phyloP scores from a whole-genome alignment of 2,888 invertebrate genomes.

The Helobdella robusta region DNA sequence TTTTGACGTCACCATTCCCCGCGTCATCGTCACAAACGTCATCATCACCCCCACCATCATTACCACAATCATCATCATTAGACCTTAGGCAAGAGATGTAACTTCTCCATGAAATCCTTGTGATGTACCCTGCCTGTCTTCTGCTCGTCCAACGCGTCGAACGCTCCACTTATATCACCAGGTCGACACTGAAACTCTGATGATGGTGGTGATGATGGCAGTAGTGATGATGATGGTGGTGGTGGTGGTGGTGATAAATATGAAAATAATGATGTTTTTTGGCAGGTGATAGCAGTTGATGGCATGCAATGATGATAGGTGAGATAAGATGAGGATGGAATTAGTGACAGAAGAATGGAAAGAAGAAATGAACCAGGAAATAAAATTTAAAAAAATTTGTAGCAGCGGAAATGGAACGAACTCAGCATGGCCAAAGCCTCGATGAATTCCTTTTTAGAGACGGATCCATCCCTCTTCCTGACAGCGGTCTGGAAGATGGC shows the following conservation, averaged over 20 bases:
- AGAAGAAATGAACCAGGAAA: no score
- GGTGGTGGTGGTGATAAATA: no score
- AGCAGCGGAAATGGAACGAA: slow-evolving; percentile 33
- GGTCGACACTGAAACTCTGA: slow-evolving; percentile 10
- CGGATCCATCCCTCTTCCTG: slow-evolving; percentile 43
- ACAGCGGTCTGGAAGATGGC: slow-evolving; percentile 48
- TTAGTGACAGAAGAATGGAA: no score
- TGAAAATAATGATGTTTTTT: no score
- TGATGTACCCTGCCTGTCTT: not conserved
- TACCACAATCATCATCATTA: no score
- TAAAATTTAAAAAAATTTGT: not conserved
- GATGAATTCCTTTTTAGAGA: slow-evolving; percentile 46
- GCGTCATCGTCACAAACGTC: no score
- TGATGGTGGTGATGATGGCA: not conserved
- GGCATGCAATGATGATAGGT: no score
- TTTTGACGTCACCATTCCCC: no score
- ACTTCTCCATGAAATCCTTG: slow-evolving; percentile 7
- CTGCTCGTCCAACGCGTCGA: not conserved
- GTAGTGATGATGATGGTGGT: not conserved
- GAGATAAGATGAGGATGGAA: no score
- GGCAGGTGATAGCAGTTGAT: no score
- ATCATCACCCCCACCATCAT: no score
- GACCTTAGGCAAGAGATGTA: slow-evolving; percentile 3
- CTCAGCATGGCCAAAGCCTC: slow-evolving; percentile 46
- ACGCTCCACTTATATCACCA: not conserved